These are phyloP conservation scores for Cepaea hortensis DNA, from an alignment of 2,888 invertebrate species.

Conservation along the genomic window DNA sequence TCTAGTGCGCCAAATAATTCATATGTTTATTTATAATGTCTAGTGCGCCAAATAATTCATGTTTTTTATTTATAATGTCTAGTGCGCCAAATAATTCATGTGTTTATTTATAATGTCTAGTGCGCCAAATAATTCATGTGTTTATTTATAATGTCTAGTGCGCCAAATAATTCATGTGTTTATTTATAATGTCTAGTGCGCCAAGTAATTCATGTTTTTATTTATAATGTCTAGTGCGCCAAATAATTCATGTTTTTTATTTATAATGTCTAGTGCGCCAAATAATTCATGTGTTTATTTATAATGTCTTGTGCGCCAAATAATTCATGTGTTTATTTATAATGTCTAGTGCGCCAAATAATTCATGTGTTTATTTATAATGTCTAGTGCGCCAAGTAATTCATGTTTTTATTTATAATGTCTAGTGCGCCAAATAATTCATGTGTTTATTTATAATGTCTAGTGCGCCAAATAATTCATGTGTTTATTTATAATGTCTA, in stretches of 20 bases:
- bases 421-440: neutral
- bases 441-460: no score
- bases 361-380: no score
- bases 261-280: neutral
- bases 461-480: neutral
- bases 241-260: no score
- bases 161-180: neutral
- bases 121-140: neutral
- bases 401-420: no score
- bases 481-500: no score
- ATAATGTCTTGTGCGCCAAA: neutral
- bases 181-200: neutral
- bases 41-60: neutral
- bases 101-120: no score
- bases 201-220: no score
- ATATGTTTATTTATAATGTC: no score
- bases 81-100: neutral
- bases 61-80: no score
- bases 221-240: neutral
- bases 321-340: no score
- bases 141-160: neutral
- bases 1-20: neutral
- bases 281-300: no score
- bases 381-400: neutral
- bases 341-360: neutral